Evolutionary conservation across 2,797 vertebrate genomes (phyloP).

Genomic region (Trachops cirrhosus): DNA sequence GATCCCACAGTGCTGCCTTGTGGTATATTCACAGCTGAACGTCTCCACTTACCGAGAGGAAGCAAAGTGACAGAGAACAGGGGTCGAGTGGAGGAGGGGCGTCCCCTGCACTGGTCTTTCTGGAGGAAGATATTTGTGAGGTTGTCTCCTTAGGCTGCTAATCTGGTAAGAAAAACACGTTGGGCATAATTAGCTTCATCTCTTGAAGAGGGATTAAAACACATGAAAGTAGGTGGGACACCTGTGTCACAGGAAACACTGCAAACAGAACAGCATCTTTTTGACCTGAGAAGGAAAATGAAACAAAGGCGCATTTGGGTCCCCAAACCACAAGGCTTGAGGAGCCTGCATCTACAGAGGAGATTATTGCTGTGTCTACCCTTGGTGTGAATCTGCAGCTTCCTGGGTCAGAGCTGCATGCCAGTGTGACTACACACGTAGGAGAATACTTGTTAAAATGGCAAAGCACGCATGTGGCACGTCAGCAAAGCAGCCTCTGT

Average conservation of each 20-base stretch:
- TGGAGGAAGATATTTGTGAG: conserved; percentile 52
- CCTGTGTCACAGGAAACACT: background rate
- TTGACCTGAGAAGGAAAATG: background rate
- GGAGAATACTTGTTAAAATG: background rate
- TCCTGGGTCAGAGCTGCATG: background rate
- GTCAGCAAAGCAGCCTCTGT: background rate
- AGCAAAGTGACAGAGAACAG: background rate
- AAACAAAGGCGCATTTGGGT: background rate
- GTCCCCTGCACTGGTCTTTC: conserved; percentile 17
- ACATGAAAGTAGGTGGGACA: background rate
- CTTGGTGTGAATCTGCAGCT: background rate
- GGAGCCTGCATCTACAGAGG: background rate
- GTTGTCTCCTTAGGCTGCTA: conserved; percentile 71
- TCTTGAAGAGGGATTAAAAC: conserved; percentile 11
- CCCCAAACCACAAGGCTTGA: background rate
- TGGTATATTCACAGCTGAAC: background rate
- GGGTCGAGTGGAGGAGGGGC: background rate
- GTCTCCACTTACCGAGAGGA: background rate
- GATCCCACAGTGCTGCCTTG: background rate
- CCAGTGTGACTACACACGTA: too few relatives aligned
- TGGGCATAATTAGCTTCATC: conserved; percentile 68
- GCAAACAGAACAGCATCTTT: background rate
- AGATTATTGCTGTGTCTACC: background rate
- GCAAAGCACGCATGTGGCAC: background rate
- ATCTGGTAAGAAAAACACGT: conserved; percentile 57